Evolutionary conservation across 1,140 invertebrate species (phyloP), one percentile per base, ranked within the genome.

Genomic region (Drosophila kurseongensis): DNA sequence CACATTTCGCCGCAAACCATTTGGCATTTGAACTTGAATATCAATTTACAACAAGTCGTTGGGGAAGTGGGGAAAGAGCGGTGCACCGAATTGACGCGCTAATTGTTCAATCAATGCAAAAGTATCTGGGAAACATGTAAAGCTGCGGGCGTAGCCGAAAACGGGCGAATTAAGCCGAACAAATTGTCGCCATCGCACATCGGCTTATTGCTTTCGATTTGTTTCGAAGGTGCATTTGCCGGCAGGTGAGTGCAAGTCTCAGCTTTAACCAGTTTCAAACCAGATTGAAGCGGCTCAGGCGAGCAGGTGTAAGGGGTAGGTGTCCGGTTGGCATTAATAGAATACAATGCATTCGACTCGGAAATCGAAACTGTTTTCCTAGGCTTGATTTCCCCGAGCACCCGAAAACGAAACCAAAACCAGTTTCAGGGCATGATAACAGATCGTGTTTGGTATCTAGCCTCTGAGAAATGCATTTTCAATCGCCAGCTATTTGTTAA

Each of bases 11-110:
- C 85, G 84, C 84, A 89, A 89, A 89, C 48, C 77, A 89, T 90
- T 89, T 90, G 80, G 54, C 84, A 84, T 89, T 90, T 89, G 84
- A 89, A 89, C 84, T 89, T 89, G 84, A 89, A 89, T 89, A 89
- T 89, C 84, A 89, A 84, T 90, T 90, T 89, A 84, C 84, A 89
- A 89, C 80, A 68, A 80, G 56, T 51, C 23, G 54, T 35, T 59
- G 36, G 14, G 36, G 38, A 32, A 29, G 41, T n/a, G 42, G 44
- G 67, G 52, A 41, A 29, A 48, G 35, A 54, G 55, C 63, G 65
- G 65, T 75, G 78, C 68, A 89, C 56, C 66, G 67, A 74, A 80
- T 88, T 84, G 72, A 85, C 83, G 66, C 57, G 79, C 80, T 88
- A 86, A 88, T 88, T 88, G 84, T 74, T 88, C 84, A 88, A 89